A percentile compares a stretch with the other conserved stretches of the same genome.
These are phyloP conservation scores for Lanistes nyassanus DNA, from an alignment of 1,140 invertebrate genomes.

Conservation along the genomic window DNA sequence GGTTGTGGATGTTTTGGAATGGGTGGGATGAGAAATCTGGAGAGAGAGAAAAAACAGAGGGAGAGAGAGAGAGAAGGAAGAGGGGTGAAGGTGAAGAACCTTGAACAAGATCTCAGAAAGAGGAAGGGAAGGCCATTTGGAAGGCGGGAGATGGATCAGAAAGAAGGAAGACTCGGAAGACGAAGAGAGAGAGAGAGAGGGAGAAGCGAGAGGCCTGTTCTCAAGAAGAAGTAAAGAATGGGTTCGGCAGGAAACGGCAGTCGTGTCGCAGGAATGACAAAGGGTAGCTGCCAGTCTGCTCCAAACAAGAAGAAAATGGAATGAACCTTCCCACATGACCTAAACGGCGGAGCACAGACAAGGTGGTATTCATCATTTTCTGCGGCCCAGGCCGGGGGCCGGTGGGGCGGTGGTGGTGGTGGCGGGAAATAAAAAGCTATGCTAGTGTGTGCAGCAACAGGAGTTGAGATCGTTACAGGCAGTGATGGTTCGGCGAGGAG, in stretches of 20 bases:
- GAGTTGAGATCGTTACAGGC: too few relatives aligned
- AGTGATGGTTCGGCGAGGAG: neutral
- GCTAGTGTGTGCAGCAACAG: too few relatives aligned
- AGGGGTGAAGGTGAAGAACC: neutral
- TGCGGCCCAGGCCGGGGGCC: too few relatives aligned
- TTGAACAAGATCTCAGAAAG: too few relatives aligned
- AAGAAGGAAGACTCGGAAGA: neutral
- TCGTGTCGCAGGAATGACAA: conserved; percentile 7
- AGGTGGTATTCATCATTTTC: conserved; percentile 8
- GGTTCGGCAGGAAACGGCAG: neutral
- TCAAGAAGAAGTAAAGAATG: neutral
- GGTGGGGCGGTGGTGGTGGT: too few relatives aligned
- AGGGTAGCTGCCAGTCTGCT: neutral
- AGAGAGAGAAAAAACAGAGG: neutral
- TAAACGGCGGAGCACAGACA: neutral
- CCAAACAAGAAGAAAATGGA: neutral
- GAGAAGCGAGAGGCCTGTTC: neutral
- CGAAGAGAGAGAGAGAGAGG: neutral
- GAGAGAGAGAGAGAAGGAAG: neutral
- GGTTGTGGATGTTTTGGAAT: neutral
- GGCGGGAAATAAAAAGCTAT: too few relatives aligned
- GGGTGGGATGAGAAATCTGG: neutral
- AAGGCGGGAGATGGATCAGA: too few relatives aligned
- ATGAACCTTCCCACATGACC: conserved; percentile 1
- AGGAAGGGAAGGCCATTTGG: too few relatives aligned